phyloP scores from a whole-genome alignment of 2,888 invertebrate genomes.

The Heliconius hortense region DNA sequence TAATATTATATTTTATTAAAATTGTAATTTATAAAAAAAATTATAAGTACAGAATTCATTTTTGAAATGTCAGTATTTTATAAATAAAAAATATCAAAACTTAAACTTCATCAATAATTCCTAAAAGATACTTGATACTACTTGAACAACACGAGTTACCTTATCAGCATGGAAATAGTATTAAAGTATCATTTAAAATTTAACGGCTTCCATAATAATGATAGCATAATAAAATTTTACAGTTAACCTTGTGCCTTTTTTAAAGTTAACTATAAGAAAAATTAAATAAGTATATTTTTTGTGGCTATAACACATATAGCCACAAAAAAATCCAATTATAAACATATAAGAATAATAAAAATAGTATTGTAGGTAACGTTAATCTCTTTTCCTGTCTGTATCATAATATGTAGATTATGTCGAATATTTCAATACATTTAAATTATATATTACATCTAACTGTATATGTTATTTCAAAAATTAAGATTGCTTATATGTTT shows the following conservation, averaged over 20 bases:
- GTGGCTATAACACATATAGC: neutral
- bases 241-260: constrained; percentile 3
- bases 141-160: neutral
- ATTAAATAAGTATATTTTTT: neutral
- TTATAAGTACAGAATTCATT: neutral
- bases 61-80: neutral
- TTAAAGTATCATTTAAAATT: constrained; percentile 3
- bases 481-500: neutral
- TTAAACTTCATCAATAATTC: neutral
- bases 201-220: constrained; percentile 3
- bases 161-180: constrained; percentile 2
- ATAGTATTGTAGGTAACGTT: neutral
- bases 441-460: neutral
- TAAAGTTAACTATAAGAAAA: neutral
- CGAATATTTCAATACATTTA: neutral
- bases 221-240: constrained; percentile 7
- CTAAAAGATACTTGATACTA: neutral
- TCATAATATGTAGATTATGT: neutral
- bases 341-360: neutral
- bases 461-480: neutral
- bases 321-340: neutral
- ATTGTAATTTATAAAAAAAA: neutral
- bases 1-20: neutral
- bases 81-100: neutral
- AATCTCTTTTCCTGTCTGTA: constrained; percentile 1